phyloP scores from a whole-genome alignment of 2,888 invertebrate genomes.

The Diploptera punctata region DNA sequence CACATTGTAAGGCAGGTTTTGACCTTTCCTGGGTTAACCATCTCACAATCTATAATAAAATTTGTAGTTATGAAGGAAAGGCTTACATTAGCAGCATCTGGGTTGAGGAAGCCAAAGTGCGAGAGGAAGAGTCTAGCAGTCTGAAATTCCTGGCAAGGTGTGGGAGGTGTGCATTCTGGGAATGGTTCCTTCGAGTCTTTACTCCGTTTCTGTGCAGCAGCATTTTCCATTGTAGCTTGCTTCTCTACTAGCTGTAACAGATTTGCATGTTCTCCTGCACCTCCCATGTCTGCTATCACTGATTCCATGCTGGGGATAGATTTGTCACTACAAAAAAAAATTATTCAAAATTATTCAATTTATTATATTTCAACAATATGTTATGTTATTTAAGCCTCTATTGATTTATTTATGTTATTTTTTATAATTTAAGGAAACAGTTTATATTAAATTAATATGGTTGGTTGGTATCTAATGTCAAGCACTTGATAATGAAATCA shows the following conservation, averaged over 20 bases:
- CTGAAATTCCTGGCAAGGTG: constrained; percentile 91
- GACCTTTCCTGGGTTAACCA: too few relatives aligned
- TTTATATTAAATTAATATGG: too few relatives aligned
- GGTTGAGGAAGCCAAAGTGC: constrained; percentile 88
- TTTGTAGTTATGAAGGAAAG: too few relatives aligned
- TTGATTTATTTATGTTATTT: too few relatives aligned
- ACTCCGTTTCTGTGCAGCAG: constrained; percentile 14
- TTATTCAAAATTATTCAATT: too few relatives aligned
- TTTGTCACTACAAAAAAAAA: constrained; percentile 68
- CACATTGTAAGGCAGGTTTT: too few relatives aligned
- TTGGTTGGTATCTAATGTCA: too few relatives aligned
- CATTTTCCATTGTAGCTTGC: constrained; percentile 64
- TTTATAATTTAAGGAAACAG: too few relatives aligned
- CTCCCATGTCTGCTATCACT: constrained; percentile 66
- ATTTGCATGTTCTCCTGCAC: constrained; percentile 66
- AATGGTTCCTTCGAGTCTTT: constrained; percentile 49
- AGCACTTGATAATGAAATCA: too few relatives aligned
- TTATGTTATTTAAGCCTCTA: too few relatives aligned
- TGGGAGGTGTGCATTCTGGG: constrained; percentile 76
- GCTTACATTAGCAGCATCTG: constrained; percentile 61
- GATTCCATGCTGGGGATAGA: constrained; percentile 90
- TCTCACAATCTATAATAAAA: too few relatives aligned
- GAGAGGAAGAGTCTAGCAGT: constrained; percentile 94
- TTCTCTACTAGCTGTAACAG: constrained; percentile 75
- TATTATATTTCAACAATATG: too few relatives aligned